Conservation (phyloP, 2,113 vertebrate species). For the Anoplopoma fimbria region DNA sequence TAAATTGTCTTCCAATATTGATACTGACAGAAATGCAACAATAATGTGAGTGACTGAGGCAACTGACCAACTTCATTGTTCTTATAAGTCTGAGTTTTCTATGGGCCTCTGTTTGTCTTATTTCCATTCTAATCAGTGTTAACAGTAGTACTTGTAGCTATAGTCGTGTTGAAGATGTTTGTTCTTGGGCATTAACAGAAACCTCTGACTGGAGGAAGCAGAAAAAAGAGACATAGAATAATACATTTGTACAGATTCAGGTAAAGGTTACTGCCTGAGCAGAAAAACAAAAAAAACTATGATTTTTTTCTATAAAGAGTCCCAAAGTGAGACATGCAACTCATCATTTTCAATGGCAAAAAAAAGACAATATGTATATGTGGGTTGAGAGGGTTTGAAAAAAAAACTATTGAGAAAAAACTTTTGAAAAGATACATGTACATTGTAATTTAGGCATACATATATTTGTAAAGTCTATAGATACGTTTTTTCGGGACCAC, state of each 20-base stretch:
- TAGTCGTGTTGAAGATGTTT: conserved; percentile 83
- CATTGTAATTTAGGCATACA: conserved; percentile 82
- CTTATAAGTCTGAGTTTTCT: conserved; percentile 74
- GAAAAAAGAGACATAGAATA: conserved; percentile 65
- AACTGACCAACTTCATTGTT: conserved; percentile 70
- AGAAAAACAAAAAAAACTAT: conserved; percentile 60
- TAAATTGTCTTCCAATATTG: conserved; percentile 86
- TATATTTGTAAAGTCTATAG: conserved; percentile 76
- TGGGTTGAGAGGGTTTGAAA: conserved; percentile 62
- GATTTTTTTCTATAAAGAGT: conserved; percentile 70
- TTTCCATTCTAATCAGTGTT: conserved; percentile 83
- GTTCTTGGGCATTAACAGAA: conserved; percentile 84
- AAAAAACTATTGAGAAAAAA: conserved; percentile 36
- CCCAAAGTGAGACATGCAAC: conserved; percentile 80
- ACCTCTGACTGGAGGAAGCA: conserved; percentile 69
- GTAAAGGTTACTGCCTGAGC: conserved; percentile 72
- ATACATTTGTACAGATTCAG: conserved; percentile 80
- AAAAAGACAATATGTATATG: conserved; percentile 67
- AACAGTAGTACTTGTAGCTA: conserved; percentile 84
- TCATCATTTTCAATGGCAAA: conserved; percentile 74
- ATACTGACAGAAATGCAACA: conserved; percentile 80
- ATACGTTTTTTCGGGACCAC: conserved; percentile 74
- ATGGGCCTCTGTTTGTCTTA: conserved; percentile 77
- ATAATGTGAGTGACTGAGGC: conserved; percentile 74
- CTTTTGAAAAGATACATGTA: conserved; percentile 74